phyloP scores from a whole-genome alignment of 2,113 vertebrate genomes.

The Pachyramphus minor region DNA sequence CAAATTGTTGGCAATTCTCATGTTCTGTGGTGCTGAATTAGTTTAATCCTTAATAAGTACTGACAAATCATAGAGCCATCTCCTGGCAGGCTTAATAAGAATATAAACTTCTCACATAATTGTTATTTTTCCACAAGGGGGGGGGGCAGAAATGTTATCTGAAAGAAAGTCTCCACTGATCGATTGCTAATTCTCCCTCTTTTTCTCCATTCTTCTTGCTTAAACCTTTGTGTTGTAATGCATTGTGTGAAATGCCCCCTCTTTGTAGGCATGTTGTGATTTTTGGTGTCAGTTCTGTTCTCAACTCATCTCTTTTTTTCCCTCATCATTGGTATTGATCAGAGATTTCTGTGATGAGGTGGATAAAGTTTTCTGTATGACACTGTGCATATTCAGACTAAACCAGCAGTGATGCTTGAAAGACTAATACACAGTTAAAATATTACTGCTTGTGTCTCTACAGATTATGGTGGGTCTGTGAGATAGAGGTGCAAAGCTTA shows the following conservation, averaged over 20 bases:
- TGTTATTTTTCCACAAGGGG: background rate
- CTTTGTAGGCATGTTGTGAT: background rate
- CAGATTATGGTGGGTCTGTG: background rate
- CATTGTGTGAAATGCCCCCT: background rate
- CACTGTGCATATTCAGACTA: background rate
- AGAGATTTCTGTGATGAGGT: background rate
- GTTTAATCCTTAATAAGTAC: background rate
- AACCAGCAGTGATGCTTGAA: background rate
- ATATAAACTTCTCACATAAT: background rate
- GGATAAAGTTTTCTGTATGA: background rate
- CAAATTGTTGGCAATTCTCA: background rate
- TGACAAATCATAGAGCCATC: background rate
- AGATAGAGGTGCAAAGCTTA: background rate
- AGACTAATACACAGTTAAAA: background rate
- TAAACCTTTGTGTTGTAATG: background rate
- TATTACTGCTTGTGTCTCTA: background rate
- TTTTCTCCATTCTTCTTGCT: background rate
- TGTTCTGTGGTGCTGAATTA: slow-evolving; percentile 1
- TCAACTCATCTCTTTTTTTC: background rate
- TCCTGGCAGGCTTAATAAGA: background rate
- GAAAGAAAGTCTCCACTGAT: background rate
- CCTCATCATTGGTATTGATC: background rate
- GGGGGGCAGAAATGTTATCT: background rate
- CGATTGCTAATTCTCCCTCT: background rate
- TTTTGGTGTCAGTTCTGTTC: background rate